Evolutionary conservation across 2,113 vertebrate species (phyloP), one percentile per base, ranked within the genome.

Genomic region (Labeo catla): DNA sequence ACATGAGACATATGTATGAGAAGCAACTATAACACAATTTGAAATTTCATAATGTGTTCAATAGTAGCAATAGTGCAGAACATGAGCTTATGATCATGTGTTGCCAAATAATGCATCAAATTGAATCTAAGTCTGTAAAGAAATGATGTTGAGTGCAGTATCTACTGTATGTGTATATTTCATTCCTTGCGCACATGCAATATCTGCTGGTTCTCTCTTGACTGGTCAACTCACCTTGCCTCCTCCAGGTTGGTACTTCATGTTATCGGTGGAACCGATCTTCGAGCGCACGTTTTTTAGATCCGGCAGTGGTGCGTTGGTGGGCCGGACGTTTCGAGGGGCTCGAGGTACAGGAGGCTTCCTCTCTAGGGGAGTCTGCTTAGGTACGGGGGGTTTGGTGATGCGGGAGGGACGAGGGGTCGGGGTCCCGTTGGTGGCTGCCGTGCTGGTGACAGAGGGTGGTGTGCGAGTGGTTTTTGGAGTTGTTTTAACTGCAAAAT

Each of bases 201-300:
- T 43, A 73, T 45, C 39, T 65, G 8, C 57, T 43, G 5, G 8
- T 61, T 83, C 10, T 73, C 28, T 19, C 2, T 36, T 79, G 28
- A 57, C 1, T 7, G 57, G 34, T 57, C 50, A 68, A 76, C 94
- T 89, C 89, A 99, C 98, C 97, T 97, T 98, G 43, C 98, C 98
- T 81, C 98, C 97, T 0, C 97, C 97, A 0, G 98, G 98, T 92
- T 99, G 98, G 86, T 99, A 96, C 66, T 98, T 99, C 65, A 98
- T 97, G 85, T 99, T 99, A 87, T 98, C 97, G 0, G 95, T 99
- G 80, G 98, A 99, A 39, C 98, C 97, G 0, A 99, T 93, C 90
- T 99, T 99, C 87, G 98, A 98, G 28, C 97, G 97, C 0, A 98
- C 91, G 0, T 98, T 97, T 91, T 97, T 98, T 88, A 99, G 93